phyloP scores from a whole-genome alignment of 2,797 vertebrate species.

The Orestias chungarensis region DNA sequence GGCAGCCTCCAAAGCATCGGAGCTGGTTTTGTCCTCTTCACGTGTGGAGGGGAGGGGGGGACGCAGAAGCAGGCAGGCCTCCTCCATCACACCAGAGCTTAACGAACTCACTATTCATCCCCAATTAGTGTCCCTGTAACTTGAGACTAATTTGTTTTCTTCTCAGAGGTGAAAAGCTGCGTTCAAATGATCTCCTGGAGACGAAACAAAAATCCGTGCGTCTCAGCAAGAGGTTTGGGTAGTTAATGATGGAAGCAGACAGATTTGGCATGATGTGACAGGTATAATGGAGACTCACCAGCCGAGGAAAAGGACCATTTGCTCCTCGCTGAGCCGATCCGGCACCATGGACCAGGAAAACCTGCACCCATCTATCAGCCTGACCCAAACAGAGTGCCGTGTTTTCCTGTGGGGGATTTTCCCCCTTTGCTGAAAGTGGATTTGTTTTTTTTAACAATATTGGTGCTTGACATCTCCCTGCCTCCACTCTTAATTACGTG shows the following conservation, averaged over 20 bases:
- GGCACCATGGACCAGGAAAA: slow-evolving; percentile 27
- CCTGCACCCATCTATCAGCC: slow-evolving; percentile 56
- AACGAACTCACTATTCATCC: slow-evolving; percentile 24
- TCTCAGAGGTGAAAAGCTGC: slow-evolving; percentile 3
- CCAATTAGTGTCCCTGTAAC: neutral
- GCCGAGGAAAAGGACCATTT: slow-evolving; percentile 54
- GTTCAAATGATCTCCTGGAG: slow-evolving; percentile 8
- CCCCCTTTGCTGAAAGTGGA: slow-evolving; percentile 11
- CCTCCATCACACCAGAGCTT: slow-evolving; percentile 25
- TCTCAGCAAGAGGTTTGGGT: slow-evolving; percentile 17
- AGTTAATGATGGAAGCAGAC: slow-evolving; percentile 52
- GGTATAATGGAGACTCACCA: slow-evolving; percentile 20
- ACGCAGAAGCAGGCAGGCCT: slow-evolving; percentile 22
- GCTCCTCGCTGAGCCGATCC: slow-evolving; percentile 45
- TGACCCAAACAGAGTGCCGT: slow-evolving; percentile 3
- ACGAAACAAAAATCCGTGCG: slow-evolving; percentile 1
- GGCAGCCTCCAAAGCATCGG: slow-evolving; percentile 26
- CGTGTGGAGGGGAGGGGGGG: neutral
- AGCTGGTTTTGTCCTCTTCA: slow-evolving; percentile 12
- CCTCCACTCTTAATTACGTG: slow-evolving; percentile 43
- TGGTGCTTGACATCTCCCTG: slow-evolving; percentile 20
- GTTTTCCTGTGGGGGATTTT: neutral
- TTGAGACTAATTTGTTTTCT: slow-evolving; percentile 13
- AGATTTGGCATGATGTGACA: slow-evolving; percentile 53
- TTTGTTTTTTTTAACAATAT: slow-evolving; percentile 22